Evolutionary conservation across 2,888 invertebrate genomes (phyloP), one percentile per base, ranked within the genome.

Genomic region (Ellobium chinense): DNA sequence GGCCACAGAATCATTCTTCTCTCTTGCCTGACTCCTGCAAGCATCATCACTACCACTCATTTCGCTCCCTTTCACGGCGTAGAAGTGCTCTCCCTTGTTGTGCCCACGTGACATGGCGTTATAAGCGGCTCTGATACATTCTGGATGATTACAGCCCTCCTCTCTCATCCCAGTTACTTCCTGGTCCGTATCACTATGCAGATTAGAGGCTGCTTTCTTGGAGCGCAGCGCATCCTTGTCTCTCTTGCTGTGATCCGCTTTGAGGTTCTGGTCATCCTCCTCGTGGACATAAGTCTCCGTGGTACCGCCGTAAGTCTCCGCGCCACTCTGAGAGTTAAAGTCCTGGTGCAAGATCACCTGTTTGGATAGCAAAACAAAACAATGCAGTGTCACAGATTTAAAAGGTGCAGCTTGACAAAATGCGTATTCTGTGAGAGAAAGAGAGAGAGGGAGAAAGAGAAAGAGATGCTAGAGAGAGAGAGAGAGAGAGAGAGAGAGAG

Each of bases 251-350:
- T n/a, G n/a, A n/a, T n/a, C n/a, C n/a, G n/a, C n/a, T n/a, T n/a
- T n/a, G 54, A 69, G 29, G n/a, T 31, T 58, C 0, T 1, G 14
- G n/a, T 39, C 78, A 31, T 80, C 69, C 3, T 76, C 68, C 34
- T 78, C 77, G 39, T 54, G 69, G 1, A 81, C 70, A 65, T 78
- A 81, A 21, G 81, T 78, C 69, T 81, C 83, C 29, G 72, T 62
- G 2, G 80, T 81, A 54, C 78, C 58, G 56, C 65, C 70, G 54
- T 60, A 58, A 54, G 78, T 78, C 18, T 65, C 72, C 9, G 78
- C 36, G 29, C 78, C 78, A 36, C 72, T 78, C 34, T 72, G 78
- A 9, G 63, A 78, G 72, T 65, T 58, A 46, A 56, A 78, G 37
- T 72, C 78, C 31, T 73, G 78, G 62, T 78, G 78, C 29, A 78